Conservation (phyloP, 2,888 invertebrate genomes). For the Nycteola revayana region DNA sequence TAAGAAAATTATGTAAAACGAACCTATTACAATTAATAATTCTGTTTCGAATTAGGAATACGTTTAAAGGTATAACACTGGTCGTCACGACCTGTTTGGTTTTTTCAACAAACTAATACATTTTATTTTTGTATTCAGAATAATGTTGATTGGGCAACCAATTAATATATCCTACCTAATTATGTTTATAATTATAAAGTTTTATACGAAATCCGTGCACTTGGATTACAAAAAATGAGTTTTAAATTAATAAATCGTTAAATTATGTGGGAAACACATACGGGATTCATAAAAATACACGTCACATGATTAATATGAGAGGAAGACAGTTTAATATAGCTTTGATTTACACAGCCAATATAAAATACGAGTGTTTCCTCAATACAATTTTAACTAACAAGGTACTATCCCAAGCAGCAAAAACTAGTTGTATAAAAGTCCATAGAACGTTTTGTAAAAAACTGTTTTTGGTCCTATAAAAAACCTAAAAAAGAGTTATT, state of each 20-base stretch:
- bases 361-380: too few species aligned
- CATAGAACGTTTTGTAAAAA: too few species aligned
- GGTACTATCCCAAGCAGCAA: too few species aligned
- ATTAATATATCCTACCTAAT: slow-evolving; percentile 28
- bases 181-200: slow-evolving; percentile 16
- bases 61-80: slow-evolving; percentile 43
- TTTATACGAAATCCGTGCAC: slow-evolving; percentile 15
- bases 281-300: too few species aligned
- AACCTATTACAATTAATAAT: slow-evolving; percentile 75
- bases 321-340: too few species aligned
- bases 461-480: too few species aligned
- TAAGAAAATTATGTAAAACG: slow-evolving; percentile 78
- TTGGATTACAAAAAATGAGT: slow-evolving; percentile 19
- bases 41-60: slow-evolving; percentile 57
- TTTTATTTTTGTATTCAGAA: slow-evolving; percentile 17
- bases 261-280: slow-evolving; percentile 42
- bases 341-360: too few species aligned
- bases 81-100: slow-evolving; percentile 31
- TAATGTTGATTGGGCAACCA: slow-evolving; percentile 31
- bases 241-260: slow-evolving; percentile 40
- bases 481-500: too few species aligned
- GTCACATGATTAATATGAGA: too few species aligned
- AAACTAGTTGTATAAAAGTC: too few species aligned
- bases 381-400: too few species aligned
- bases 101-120: slow-evolving; percentile 31